Percentiles rank a stretch among this genome's conserved stretches.
These are phyloP conservation scores for Epinotia nisella DNA, from an alignment of 2,888 invertebrate species.

Conservation along the genomic window DNA sequence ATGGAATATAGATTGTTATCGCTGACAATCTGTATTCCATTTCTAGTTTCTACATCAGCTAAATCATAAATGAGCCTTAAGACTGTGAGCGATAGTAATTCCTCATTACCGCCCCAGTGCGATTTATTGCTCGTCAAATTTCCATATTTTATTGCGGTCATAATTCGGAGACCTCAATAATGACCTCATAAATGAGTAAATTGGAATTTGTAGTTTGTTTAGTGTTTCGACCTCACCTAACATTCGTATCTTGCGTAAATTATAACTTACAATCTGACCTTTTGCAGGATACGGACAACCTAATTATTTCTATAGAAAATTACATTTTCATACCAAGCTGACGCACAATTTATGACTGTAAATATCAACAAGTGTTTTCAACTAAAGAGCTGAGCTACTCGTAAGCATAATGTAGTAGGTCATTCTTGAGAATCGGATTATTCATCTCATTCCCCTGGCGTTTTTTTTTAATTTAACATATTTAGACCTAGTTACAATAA, in stretches of 20 bases:
- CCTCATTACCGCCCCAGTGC: slow-evolving; percentile 70
- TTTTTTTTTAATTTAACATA: too few relatives aligned
- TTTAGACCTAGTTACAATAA: too few relatives aligned
- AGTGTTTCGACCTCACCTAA: slow-evolving; percentile 18
- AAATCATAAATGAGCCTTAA: slow-evolving; percentile 22
- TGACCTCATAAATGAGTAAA: slow-evolving; percentile 45
- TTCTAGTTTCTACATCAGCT: background rate
- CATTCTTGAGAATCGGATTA: too few relatives aligned
- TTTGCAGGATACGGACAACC: background rate
- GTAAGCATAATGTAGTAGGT: too few relatives aligned
- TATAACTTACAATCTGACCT: slow-evolving; percentile 1
- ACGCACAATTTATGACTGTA: background rate
- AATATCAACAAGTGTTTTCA: too few relatives aligned
- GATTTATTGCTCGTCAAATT: slow-evolving; percentile 74
- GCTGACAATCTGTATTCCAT: background rate
- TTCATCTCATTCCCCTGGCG: too few relatives aligned
- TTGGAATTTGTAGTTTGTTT: slow-evolving; percentile 39
- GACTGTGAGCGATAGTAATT: slow-evolving; percentile 63
- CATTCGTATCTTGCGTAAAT: slow-evolving; percentile 11
- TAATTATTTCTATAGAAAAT: background rate
- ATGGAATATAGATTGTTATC: too few relatives aligned
- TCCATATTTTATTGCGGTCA: slow-evolving; percentile 60
- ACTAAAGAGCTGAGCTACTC: too few relatives aligned
- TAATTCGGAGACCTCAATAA: slow-evolving; percentile 51
- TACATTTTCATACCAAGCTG: background rate